Conservation (phyloP, 2,113 vertebrate genomes). For the Tretioscincus oriximinensis region DNA sequence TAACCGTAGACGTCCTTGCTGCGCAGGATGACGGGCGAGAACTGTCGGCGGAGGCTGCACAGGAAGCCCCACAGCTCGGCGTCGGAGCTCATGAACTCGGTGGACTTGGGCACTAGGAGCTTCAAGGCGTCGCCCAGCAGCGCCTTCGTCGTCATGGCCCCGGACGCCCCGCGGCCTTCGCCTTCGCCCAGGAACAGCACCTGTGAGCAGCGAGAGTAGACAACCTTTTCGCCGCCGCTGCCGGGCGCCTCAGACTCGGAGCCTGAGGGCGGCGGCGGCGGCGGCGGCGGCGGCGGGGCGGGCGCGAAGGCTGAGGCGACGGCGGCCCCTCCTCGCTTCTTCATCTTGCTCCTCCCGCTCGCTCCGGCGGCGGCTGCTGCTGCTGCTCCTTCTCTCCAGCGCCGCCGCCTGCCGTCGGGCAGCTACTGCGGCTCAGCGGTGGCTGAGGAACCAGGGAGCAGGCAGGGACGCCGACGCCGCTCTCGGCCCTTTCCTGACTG, state of each 20-base stretch:
- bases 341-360: slow-evolving; percentile 31
- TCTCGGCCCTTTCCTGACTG: not conserved
- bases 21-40: slow-evolving; percentile 79
- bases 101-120: slow-evolving; percentile 79
- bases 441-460: too few species aligned
- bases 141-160: slow-evolving; percentile 56
- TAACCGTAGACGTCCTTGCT: slow-evolving; percentile 81
- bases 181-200: slow-evolving; percentile 61
- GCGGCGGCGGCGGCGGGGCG: not conserved
- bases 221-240: slow-evolving; percentile 72
- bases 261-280: slow-evolving; percentile 30
- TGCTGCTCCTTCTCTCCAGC: not conserved
- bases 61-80: slow-evolving; percentile 82
- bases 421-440: slow-evolving; percentile 42
- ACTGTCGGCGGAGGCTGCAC: slow-evolving; percentile 80
- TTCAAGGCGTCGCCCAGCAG: slow-evolving; percentile 78
- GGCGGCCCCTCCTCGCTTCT: slow-evolving; percentile 51
- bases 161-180: too few species aligned
- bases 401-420: slow-evolving; percentile 46
- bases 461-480: too few species aligned
- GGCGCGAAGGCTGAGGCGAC: slow-evolving; percentile 39
- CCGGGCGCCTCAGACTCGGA: not conserved
- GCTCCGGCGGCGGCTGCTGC: slow-evolving; percentile 38
- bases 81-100: slow-evolving; percentile 80
- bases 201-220: slow-evolving; percentile 77